Evolutionary conservation across 2,888 invertebrate genomes (phyloP).

Genomic region (Coenonympha glycerion): DNA sequence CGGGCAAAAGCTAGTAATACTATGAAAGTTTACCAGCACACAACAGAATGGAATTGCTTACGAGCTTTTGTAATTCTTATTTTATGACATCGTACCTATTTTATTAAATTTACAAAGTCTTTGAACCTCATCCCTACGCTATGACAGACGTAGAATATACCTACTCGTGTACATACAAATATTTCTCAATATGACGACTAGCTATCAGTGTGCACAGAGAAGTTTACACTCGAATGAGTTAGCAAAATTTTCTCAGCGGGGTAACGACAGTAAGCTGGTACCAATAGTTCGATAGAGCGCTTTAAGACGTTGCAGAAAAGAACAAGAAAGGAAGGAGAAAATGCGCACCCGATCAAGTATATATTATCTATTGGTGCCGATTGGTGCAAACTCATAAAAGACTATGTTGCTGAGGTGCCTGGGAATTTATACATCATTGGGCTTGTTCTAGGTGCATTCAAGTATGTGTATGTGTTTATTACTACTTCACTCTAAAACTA

Average conservation of each 20-base stretch:
- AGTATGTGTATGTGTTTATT: too few relatives aligned
- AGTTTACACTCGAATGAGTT: slow-evolving; percentile 52
- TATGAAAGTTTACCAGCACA: too few relatives aligned
- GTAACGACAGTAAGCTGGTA: slow-evolving; percentile 41
- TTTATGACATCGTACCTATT: too few relatives aligned
- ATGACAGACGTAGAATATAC: background rate
- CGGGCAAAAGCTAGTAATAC: too few relatives aligned
- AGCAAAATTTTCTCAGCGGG: slow-evolving; percentile 46
- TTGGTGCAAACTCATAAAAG: slow-evolving; percentile 35
- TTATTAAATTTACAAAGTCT: too few relatives aligned
- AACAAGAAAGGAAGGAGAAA: slow-evolving; percentile 53
- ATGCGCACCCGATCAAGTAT: slow-evolving; percentile 36
- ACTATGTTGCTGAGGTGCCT: slow-evolving; percentile 29
- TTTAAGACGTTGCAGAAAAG: slow-evolving; percentile 46
- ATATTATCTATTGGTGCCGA: slow-evolving; percentile 53
- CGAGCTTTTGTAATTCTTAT: too few relatives aligned
- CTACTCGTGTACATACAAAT: background rate
- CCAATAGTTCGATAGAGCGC: slow-evolving; percentile 48
- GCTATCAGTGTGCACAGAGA: slow-evolving; percentile 37
- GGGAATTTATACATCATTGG: too few relatives aligned
- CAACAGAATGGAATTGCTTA: too few relatives aligned
- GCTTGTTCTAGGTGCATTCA: too few relatives aligned
- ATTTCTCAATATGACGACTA: slow-evolving; percentile 3
- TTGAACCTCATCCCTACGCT: too few relatives aligned
- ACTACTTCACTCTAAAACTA: too few relatives aligned